Evolutionary conservation across 2,888 invertebrate species (phyloP).

Genomic region (Resseliella maxima): DNA sequence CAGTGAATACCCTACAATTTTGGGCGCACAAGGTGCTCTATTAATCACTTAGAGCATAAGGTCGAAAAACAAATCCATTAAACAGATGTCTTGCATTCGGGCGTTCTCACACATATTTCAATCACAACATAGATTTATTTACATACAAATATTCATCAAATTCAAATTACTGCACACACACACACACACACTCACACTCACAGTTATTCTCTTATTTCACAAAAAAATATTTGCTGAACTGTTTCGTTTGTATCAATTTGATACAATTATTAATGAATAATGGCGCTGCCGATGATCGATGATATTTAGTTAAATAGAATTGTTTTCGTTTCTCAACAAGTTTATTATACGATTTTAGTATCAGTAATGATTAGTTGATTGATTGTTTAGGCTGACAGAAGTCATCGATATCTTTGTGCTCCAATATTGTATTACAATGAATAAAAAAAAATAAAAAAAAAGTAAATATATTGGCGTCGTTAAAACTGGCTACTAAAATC

Average conservation of each 20-base stretch:
- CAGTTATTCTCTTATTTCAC: background rate
- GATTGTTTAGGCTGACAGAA: background rate
- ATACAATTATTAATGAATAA: background rate
- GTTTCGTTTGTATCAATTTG: background rate
- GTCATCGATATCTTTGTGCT: background rate
- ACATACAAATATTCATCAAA: slow-evolving; percentile 27
- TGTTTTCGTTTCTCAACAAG: background rate
- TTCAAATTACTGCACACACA: background rate
- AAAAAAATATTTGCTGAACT: background rate
- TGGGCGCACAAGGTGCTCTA: background rate
- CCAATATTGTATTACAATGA: background rate
- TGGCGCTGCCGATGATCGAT: background rate
- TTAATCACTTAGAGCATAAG: background rate
- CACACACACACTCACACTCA: background rate
- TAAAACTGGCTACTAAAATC: too few species aligned
- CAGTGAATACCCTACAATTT: too few species aligned
- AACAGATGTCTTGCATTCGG: background rate
- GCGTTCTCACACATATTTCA: background rate
- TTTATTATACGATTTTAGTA: slow-evolving; percentile 25
- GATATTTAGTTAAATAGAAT: background rate
- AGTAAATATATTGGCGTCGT: background rate
- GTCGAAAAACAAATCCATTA: slow-evolving; percentile 8
- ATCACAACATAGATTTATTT: background rate
- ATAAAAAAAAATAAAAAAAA: background rate
- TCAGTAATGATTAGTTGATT: background rate